Evolutionary conservation across 2,888 invertebrate genomes (phyloP).

Genomic region (Idaea aversata): DNA sequence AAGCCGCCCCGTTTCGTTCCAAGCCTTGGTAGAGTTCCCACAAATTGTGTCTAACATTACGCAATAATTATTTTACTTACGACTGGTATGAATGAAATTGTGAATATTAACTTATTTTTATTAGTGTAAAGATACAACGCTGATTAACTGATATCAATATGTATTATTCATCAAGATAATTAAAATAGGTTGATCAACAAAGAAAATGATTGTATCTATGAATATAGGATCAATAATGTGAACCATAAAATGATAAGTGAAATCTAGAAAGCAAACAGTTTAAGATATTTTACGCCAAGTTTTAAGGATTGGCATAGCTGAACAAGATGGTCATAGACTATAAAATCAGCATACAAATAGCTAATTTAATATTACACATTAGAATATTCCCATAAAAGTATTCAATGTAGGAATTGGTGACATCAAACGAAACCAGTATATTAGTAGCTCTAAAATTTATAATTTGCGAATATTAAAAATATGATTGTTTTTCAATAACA

Average conservation of each 20-base stretch:
- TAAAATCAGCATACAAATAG: constrained; percentile 27
- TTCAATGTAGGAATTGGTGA: constrained; percentile 12
- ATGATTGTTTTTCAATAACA: not conserved
- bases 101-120: not conserved
- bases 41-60: not conserved
- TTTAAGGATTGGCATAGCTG: constrained; percentile 22
- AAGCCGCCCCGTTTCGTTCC: not conserved
- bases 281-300: constrained; percentile 4
- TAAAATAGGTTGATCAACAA: constrained; percentile 9
- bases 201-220: not conserved
- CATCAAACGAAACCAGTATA: not conserved
- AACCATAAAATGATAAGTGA: constrained; percentile 13
- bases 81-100: not conserved
- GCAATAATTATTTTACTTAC: not conserved
- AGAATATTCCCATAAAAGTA: constrained; percentile 20
- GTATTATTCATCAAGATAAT: not conserved
- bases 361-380: constrained; percentile 4
- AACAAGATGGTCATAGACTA: constrained; percentile 18
- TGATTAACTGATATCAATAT: not conserved
- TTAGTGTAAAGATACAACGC: not conserved
- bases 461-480: constrained; percentile 3
- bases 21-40: not conserved
- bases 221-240: constrained; percentile 5
- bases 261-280: constrained; percentile 22
- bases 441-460: constrained; percentile 1